Conservation (phyloP, 2,113 vertebrate species). For the Archilochus colubris region DNA sequence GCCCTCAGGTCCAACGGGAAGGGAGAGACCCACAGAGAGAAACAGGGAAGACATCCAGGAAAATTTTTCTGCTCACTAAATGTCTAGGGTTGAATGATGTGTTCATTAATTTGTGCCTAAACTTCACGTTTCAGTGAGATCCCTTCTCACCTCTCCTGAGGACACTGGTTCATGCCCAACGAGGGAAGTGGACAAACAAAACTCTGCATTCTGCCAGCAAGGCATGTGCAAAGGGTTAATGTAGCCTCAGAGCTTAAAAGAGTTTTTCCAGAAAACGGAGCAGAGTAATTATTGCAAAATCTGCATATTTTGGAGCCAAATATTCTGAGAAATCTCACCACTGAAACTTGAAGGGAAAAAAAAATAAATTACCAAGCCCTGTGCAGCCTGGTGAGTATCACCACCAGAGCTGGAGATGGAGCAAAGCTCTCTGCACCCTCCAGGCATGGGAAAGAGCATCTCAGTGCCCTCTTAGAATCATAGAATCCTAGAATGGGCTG, state of each 20-base stretch:
- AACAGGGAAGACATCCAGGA: neutral
- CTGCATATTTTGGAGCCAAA: conserved; percentile 20
- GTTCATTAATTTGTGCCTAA: neutral
- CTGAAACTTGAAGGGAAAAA: neutral
- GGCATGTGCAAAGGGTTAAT: neutral
- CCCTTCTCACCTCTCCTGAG: neutral
- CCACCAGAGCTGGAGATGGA: neutral
- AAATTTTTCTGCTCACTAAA: neutral
- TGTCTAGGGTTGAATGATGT: neutral
- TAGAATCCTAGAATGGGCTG: no score
- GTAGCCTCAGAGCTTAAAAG: neutral
- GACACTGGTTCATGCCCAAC: neutral
- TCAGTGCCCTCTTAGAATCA: neutral
- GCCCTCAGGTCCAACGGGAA: neutral
- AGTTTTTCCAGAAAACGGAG: neutral
- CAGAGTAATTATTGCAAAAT: conserved; percentile 54
- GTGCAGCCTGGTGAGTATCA: neutral
- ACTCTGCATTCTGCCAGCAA: neutral
- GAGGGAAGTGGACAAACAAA: neutral
- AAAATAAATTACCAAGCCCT: neutral
- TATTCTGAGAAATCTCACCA: conserved; percentile 38
- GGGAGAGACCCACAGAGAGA: neutral
- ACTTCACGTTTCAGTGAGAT: neutral
- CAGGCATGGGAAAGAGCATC: fast-evolving
- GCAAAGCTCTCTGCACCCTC: neutral